Evolutionary conservation across 2,113 vertebrate species (phyloP).

Genomic region (Melanocharis versteri): DNA sequence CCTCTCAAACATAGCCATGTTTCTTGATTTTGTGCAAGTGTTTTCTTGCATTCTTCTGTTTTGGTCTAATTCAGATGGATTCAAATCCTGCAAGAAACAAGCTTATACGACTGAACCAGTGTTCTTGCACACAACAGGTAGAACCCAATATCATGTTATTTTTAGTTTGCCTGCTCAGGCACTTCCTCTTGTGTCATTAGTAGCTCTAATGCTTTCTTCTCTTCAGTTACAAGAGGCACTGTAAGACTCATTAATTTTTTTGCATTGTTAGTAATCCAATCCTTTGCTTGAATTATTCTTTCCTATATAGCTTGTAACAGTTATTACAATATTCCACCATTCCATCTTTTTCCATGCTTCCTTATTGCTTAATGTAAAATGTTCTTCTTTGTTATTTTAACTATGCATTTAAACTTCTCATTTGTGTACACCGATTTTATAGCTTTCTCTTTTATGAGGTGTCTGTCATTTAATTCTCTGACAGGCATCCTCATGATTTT

Average conservation of each 20-base stretch:
- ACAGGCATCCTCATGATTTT: not conserved
- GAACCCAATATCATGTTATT: not conserved
- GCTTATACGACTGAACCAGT: not conserved
- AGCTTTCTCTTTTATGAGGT: not conserved
- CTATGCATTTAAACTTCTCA: not conserved
- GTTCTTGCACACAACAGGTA: not conserved
- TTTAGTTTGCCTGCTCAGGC: not conserved
- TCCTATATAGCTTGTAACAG: not conserved
- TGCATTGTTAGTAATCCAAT: not conserved
- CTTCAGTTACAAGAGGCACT: not conserved
- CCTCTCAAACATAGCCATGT: not conserved
- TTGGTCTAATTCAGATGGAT: not conserved
- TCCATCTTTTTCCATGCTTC: not conserved
- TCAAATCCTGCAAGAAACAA: not conserved
- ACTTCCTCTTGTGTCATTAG: not conserved
- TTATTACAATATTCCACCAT: not conserved
- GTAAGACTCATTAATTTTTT: not conserved
- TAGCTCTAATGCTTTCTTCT: not conserved
- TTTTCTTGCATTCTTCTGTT: not conserved
- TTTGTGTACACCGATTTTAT: not conserved
- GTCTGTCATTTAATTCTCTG: not conserved
- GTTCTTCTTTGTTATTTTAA: not conserved
- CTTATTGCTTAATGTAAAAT: not conserved
- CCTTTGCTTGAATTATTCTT: not conserved
- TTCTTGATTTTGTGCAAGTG: not conserved